Evolutionary conservation across 30 jellyfish, hydroid and myxozoan genomes (phyloP), one percentile per base, ranked within the genome.

Genomic region (Sanderia malayensis): DNA sequence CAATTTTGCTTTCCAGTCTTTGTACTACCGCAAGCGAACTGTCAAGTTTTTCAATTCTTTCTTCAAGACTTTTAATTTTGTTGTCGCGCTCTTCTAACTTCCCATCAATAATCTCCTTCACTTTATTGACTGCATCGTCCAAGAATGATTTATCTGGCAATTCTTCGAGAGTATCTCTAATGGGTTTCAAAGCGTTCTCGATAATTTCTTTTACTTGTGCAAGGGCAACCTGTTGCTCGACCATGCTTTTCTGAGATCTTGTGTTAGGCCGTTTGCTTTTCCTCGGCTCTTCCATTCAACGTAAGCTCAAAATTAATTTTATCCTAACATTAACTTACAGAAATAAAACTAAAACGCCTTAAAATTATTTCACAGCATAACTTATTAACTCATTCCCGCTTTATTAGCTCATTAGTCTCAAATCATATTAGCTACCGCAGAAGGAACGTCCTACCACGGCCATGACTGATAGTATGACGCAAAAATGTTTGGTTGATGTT

Each of bases 31-130:
- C 70, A 26, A 71, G 45, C 46, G 53, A 31, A 2, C 67, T 67
- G 45, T 45, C 81, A 22, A 67, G 67, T 23, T 67, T 73, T 55
- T 53, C 74, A 59, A 73, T 62, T 6, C 74, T 41, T 27, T 73
- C 74, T 55, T 73, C 85, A 22, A 73, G 74, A 57, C 74, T 73
- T 31, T 57, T 73, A 64, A 73, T 73, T 62, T 59, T 73, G 22
- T 73, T 70, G 55, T 73, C 85, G 53, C 65, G 85, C 8, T 59
- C 65, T 59, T 73, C 31, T 59, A 57, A 53, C 26, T 73, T 57
- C 55, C 32, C 74, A 20, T 73, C 85, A 55, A 73, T 52, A 46
- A 70, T 70, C 27, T 69, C 68, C 41, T 20, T 41, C 25, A 67
- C 63, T 33, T 67, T 33, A 70, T 46, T 63, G 34, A 70, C 34